A percentile compares a stretch with the other conserved stretches of the same genome.
phyloP scores from a whole-genome alignment of 2,113 vertebrate genomes.

The Rhinolophus sinicus region DNA sequence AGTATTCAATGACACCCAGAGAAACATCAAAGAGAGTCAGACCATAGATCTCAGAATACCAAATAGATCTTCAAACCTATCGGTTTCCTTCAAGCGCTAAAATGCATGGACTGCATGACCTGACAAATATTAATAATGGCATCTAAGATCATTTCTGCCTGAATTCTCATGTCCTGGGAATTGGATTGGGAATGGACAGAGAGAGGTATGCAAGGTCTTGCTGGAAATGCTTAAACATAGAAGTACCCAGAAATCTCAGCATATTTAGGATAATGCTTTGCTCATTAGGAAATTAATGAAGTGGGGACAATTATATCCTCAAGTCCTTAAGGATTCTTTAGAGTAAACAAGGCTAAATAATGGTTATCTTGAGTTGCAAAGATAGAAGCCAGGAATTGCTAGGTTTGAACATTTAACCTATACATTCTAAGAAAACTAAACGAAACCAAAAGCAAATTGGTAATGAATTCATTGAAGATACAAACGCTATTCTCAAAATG shows the following conservation, averaged over 20 bases:
- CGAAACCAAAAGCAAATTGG: constrained; percentile 7
- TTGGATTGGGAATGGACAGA: not conserved
- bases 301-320: constrained; percentile 18
- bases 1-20: not conserved
- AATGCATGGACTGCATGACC: not conserved
- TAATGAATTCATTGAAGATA: not conserved
- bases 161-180: not conserved
- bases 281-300: constrained; percentile 61
- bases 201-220: not conserved
- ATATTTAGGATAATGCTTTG: constrained; percentile 50
- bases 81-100: not conserved
- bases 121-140: not conserved
- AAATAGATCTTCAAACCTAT: not conserved
- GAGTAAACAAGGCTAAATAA: constrained; percentile 53
- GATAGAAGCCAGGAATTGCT: constrained; percentile 26
- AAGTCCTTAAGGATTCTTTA: constrained; percentile 38
- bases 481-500: constrained; percentile 38
- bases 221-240: constrained; percentile 1
- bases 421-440: constrained; percentile 46
- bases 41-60: not conserved
- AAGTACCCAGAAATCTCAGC: not conserved
- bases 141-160: not conserved
- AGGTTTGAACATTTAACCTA: constrained; percentile 12
- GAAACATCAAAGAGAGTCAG: constrained; percentile 33
- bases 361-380: not conserved